Conservation (phyloP, 1,140 invertebrate genomes). For the Lepidotrigona ventralis region DNA sequence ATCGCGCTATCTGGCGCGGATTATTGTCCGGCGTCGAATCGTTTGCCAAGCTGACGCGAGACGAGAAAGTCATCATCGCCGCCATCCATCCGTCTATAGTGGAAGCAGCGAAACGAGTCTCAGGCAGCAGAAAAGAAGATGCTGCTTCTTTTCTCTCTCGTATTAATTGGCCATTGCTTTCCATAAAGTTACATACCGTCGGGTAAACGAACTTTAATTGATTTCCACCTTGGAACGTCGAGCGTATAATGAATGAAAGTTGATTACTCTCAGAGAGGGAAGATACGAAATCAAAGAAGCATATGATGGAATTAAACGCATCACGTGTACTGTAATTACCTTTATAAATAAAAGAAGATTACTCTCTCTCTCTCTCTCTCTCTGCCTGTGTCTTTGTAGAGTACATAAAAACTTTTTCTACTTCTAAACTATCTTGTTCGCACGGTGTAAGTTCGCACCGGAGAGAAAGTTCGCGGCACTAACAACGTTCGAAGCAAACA, state of each 20-base stretch:
- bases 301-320: not conserved
- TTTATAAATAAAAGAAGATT: not conserved
- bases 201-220: constrained; percentile 2
- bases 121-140: too few relatives aligned
- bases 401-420: not conserved
- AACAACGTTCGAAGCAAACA: not conserved
- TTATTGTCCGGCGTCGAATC: not conserved
- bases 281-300: not conserved
- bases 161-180: not conserved
- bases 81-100: too few relatives aligned
- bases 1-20: not conserved
- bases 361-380: not conserved
- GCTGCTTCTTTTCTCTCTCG: not conserved
- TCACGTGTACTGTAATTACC: not conserved
- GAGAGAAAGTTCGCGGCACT: constrained; percentile 1
- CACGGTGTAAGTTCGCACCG: too few relatives aligned
- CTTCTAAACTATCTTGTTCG: not conserved
- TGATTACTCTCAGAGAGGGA: not conserved
- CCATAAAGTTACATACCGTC: not conserved
- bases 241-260: not conserved
- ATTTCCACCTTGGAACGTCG: not conserved
- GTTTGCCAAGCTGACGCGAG: not conserved
- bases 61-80: not conserved
- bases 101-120: not conserved
- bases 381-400: not conserved